Base-by-base conservation (phyloP, 2,113 vertebrate genomes). In the Tachysurus vachellii region DNA sequence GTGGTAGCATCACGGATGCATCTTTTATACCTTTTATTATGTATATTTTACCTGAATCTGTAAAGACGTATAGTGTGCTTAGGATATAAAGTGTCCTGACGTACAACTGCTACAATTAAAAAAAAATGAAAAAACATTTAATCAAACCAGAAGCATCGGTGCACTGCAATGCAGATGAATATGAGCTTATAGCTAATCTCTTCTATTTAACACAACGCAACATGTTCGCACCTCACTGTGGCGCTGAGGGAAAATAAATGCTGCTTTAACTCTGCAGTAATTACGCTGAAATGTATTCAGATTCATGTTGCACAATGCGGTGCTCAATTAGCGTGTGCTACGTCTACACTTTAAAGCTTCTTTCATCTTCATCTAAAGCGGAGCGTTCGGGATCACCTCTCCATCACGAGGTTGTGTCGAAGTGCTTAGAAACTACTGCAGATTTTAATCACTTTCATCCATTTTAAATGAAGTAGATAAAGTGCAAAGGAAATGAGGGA, bases 301-400 rank as follows among this genome's bases (percentile, higher is more conserved):
- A 88, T 88, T 80, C 94, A 93, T 68, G 93, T 93, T 96, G 95
- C 96, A 96, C 93, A 95, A 94, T 95, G 93, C 92, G 89, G 91
- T 90, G 94, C 95, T 96, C 96, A 95, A 96, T 97, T 96, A 97
- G 96, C 94, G 93, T 94, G 93, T 95, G 94, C 96, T 96, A 95
- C 95, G 95, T 95, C 95, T 85, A 94, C 93, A 93, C 94, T 96
- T 96, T 96, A 96, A 95, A 96, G 95, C 96, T 96, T 95, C 95
- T 96, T 97, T 97, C 96, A 95, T 97, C 95, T 96, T 93, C 95
- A 95, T 95, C 95, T 94, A 94, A 93, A 92, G 94, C 92, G 8
- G 70, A 91, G 94, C 92, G 93, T 91, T 90, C 94, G 94, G 94
- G 94, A 93, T 83, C 59, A 56, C 61, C 62, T 84, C 75, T 89